Percentiles rank a stretch among this genome's conserved stretches.
phyloP scores from a whole-genome alignment of 2,797 vertebrate species.

The Glyptemys insculpta region DNA sequence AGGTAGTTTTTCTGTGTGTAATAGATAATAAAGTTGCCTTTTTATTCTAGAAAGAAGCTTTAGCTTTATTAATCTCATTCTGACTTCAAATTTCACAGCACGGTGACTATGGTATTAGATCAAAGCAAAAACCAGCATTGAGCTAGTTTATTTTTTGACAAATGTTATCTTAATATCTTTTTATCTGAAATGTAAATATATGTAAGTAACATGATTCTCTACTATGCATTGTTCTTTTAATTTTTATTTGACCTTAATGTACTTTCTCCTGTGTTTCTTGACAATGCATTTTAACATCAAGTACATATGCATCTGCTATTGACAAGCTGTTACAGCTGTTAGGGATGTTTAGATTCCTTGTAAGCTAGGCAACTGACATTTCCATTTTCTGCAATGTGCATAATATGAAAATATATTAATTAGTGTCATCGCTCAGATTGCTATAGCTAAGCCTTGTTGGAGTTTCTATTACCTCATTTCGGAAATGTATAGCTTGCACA shows the following conservation, averaged over 20 bases:
- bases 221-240: not conserved
- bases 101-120: not conserved
- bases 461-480: not conserved
- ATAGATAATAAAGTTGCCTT: not conserved
- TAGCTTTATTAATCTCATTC: not conserved
- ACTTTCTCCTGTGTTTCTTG: not conserved
- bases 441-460: not conserved
- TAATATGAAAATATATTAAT: fast-evolving
- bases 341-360: not conserved
- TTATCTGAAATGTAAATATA: not conserved
- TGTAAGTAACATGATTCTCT: not conserved
- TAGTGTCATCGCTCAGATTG: not conserved
- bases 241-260: not conserved
- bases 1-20: not conserved
- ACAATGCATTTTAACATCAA: not conserved
- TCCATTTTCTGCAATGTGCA: not conserved
- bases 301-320: not conserved
- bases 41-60: not conserved
- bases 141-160: not conserved
- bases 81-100: not conserved
- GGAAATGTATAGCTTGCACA: not conserved
- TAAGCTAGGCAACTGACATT: not conserved
- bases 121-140: not conserved
- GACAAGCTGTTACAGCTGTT: not conserved
- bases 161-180: not conserved